A percentile compares a stretch with the other conserved stretches of the same genome.
Conservation (phyloP, 2,113 vertebrate genomes). For the Ariopsis seemanni region DNA sequence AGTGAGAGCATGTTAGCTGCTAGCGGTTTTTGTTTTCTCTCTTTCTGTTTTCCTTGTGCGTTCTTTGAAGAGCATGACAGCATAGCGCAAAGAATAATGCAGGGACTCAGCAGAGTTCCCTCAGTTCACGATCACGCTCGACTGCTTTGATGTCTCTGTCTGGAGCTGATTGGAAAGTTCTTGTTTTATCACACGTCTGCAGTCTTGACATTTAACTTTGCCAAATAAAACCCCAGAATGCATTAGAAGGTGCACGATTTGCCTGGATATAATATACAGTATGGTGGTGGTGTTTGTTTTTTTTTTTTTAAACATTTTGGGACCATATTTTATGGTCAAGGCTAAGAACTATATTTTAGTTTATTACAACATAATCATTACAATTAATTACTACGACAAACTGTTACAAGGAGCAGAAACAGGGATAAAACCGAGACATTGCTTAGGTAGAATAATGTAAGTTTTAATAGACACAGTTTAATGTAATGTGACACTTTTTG, state of each 20-base stretch:
- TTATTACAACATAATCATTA: neutral
- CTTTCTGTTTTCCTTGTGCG: constrained; percentile 23
- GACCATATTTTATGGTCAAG: neutral
- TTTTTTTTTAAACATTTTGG: too few relatives aligned
- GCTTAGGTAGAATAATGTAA: neutral
- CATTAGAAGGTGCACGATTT: neutral
- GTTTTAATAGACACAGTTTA: neutral
- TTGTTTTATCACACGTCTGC: constrained; percentile 19
- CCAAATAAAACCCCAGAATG: neutral
- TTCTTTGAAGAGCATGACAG: constrained; percentile 34
- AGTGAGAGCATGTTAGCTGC: constrained; percentile 15
- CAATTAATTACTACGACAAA: neutral
- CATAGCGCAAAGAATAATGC: constrained; percentile 13
- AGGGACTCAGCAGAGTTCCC: constrained; percentile 27
- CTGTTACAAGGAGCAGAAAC: neutral
- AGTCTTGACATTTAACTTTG: constrained; percentile 25
- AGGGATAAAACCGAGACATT: neutral
- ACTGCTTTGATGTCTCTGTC: constrained; percentile 45
- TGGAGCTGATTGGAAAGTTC: constrained; percentile 35
- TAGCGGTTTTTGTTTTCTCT: constrained; percentile 32
- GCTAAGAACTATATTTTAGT: neutral
- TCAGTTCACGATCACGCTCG: neutral
- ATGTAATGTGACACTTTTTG: neutral
- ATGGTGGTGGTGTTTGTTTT: neutral
- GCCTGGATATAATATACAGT: neutral